These are phyloP conservation scores for Drepanosiphum platanoidis DNA, from an alignment of 2,888 invertebrate genomes.

Conservation along the genomic window DNA sequence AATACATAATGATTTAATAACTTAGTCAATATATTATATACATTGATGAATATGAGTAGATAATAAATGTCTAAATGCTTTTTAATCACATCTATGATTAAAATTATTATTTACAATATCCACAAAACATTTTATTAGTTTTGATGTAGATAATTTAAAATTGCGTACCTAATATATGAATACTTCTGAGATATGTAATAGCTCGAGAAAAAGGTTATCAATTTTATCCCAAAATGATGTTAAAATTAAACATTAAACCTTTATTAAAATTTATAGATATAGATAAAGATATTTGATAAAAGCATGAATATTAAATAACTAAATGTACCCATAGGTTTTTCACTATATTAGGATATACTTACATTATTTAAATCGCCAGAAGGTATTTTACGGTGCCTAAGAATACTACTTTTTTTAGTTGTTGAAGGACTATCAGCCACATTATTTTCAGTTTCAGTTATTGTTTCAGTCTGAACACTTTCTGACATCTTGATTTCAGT, in stretches of 20 bases:
- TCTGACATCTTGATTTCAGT: constrained; percentile 37
- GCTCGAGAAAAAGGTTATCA: neutral
- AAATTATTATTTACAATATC: neutral
- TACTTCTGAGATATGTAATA: neutral
- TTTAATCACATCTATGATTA: no score
- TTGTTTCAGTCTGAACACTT: constrained; percentile 52
- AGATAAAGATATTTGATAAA: neutral
- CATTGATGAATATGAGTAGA: no score
- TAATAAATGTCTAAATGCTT: no score
- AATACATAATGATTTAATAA: no score
- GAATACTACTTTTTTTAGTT: constrained; percentile 36
- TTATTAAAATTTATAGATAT: neutral
- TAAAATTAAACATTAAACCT: neutral
- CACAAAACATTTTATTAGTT: neutral
- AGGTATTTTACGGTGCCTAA: constrained; percentile 56
- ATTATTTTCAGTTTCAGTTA: constrained; percentile 29
- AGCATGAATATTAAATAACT: neutral
- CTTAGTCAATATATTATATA: no score
- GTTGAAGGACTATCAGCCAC: constrained; percentile 5
- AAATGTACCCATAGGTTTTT: neutral
- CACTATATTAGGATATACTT: constrained; percentile 17
- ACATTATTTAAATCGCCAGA: constrained; percentile 52
- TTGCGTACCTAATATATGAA: neutral
- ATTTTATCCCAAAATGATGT: neutral
- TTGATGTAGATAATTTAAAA: neutral